Conservation (phyloP, 2,797 vertebrate species). For the Anisognathus igniventris region DNA sequence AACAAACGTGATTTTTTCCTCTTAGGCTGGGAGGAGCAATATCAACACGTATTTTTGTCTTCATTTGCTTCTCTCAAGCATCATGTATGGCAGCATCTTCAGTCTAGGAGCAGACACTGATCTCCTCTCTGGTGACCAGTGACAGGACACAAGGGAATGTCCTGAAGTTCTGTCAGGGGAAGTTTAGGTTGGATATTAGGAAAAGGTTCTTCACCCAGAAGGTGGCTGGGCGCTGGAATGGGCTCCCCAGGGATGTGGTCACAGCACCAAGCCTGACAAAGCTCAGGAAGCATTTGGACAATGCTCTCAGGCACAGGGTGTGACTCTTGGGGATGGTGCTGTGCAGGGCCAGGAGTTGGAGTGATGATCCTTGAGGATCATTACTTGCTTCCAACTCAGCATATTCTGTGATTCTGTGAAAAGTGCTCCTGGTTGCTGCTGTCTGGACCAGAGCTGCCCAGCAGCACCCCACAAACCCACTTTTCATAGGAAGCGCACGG, state of each 20-base stretch:
- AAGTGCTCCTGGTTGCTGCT: background rate
- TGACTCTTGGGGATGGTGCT: background rate
- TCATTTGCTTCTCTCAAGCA: background rate
- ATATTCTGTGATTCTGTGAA: background rate
- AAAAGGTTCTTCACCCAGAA: background rate
- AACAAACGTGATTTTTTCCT: background rate
- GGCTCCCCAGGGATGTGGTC: background rate
- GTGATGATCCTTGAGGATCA: background rate
- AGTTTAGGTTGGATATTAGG: background rate
- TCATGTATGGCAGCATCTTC: background rate
- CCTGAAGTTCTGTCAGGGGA: background rate
- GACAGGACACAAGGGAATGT: accelerated
- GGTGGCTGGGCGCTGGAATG: background rate
- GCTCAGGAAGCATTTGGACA: background rate
- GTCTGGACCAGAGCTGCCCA: background rate
- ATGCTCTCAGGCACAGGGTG: accelerated
- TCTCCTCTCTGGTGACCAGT: background rate
- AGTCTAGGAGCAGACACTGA: background rate
- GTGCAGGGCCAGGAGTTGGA: background rate
- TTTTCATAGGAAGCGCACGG: background rate
- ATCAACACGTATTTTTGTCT: background rate
- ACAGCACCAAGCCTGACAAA: background rate
- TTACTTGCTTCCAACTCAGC: background rate
- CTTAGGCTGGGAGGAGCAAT: background rate
- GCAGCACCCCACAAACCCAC: background rate